Evolutionary conservation across 2,113 vertebrate genomes (phyloP), one percentile per base, ranked within the genome.

Genomic region (Syngnathus typhle): DNA sequence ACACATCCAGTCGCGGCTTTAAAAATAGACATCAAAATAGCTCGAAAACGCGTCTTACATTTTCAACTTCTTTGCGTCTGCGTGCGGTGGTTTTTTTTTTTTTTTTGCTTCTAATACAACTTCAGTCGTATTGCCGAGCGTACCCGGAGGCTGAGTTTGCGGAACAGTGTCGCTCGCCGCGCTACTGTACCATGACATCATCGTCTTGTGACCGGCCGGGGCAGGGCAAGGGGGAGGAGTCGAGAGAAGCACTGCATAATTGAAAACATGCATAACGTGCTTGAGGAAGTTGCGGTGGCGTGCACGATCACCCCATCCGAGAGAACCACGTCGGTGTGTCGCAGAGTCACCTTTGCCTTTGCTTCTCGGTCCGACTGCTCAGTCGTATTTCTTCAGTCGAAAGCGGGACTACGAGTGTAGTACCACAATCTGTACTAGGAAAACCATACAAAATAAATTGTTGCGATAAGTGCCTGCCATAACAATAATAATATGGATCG

Each of bases 171-270:
- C 74, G 85, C 73, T 81, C 84, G 88, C 41, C 85, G 85, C 52
- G 56, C 5, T 75, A 65, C 78, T 89, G 83, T 88, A 83, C 65
- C 19, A 86, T 91, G 91, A 91, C 82, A 49, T 69, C 49, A 39
- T 83, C 23, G 85, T 87, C 89, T 88, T 81, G 80, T 92, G 92
- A 91, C 88, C 84, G 66, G 76, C 88, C 84, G 66, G 76, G 85
- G 88, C 72, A 86, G 71, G 88, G 74, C 88, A 78, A 80, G 41
- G 68, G 5, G 75, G 87, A 85, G 87, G 80, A 84, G 82, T 87
- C 84, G 74, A 78, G 54, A 78, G 75, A 82, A 77, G 73, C 71
- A 12, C 68, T 74, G 83, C 81, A 85, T 85, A 87, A 85, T 84
- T 70, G 79, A 81, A 84, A 85, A 80, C 75, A 79, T 77, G 74